A percentile compares a stretch with the other conserved stretches of the same genome.
Conservation (phyloP, 2,888 invertebrate genomes). For the Brachypalpus laphriformis region DNA sequence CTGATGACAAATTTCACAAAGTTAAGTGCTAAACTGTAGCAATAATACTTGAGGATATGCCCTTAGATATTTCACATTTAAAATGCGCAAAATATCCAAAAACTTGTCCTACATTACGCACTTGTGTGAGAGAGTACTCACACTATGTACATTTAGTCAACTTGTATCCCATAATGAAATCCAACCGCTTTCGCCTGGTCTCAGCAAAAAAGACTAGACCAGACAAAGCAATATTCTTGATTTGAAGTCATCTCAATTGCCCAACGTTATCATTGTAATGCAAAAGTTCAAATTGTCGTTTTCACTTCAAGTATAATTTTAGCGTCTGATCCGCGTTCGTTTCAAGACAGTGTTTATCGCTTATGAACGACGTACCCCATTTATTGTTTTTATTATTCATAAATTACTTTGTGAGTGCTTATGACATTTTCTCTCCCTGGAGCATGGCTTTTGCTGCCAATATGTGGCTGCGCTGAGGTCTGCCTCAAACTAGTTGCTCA, state of each 20-base stretch:
- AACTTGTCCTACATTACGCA: too few species aligned
- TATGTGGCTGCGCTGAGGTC: background rate
- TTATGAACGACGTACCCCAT: constrained; percentile 11
- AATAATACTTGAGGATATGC: too few species aligned
- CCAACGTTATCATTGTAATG: constrained; percentile 40
- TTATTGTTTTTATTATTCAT: constrained; percentile 57
- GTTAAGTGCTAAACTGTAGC: too few species aligned
- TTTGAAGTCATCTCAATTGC: constrained; percentile 38
- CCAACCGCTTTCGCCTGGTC: too few species aligned
- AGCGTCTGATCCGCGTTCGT: constrained; percentile 21
- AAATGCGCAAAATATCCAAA: too few species aligned
- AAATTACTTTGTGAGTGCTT: constrained; percentile 47
- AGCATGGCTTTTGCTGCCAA: constrained; percentile 30
- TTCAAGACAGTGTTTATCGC: constrained; percentile 6
- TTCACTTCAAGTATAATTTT: constrained; percentile 12
- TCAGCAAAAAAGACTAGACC: too few species aligned
- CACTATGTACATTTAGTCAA: too few species aligned
- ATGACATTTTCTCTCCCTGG: constrained; percentile 21
- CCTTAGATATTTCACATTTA: too few species aligned
- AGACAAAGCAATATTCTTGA: background rate
- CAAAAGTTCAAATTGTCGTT: constrained; percentile 46
- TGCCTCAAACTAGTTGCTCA: constrained; percentile 35
- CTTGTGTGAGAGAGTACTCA: too few species aligned
- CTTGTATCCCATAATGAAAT: too few species aligned
- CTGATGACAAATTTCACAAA: too few species aligned